phyloP scores from a whole-genome alignment of 2,888 invertebrate genomes.

The Anaspis maculata region DNA sequence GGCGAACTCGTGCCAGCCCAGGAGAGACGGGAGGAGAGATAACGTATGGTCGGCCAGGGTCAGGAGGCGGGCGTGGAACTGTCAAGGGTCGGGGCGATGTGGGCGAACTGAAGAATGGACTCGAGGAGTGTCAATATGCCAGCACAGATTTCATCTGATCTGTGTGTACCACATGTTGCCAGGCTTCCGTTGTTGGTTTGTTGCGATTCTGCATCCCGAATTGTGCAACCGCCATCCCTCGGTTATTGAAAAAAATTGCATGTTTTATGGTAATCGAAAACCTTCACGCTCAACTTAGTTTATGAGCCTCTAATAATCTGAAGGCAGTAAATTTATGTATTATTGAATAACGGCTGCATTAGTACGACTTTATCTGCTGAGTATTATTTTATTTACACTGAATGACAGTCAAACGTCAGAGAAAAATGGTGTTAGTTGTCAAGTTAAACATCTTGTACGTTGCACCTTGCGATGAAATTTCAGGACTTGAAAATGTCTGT shows the following conservation, averaged over 20 bases:
- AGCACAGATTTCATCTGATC: constrained; percentile 18
- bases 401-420: too few species aligned
- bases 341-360: too few species aligned
- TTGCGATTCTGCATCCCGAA: not conserved
- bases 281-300: not conserved
- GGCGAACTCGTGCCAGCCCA: constrained; percentile 24
- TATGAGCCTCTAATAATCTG: too few species aligned
- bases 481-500: too few species aligned
- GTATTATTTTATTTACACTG: too few species aligned
- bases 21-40: constrained; percentile 19
- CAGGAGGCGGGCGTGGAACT: constrained; percentile 34
- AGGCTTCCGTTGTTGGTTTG: not conserved
- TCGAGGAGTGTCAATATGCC: constrained; percentile 27
- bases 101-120: constrained; percentile 29
- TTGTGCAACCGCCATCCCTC: not conserved
- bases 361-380: too few species aligned
- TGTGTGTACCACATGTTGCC: not conserved
- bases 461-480: too few species aligned
- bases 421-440: too few species aligned
- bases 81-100: constrained; percentile 30
- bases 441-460: too few species aligned
- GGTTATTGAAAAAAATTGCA: not conserved
- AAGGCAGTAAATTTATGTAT: too few species aligned
- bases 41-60: constrained; percentile 33
- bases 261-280: constrained; percentile 1